Percentiles rank a stretch among this genome's conserved stretches.
These are phyloP conservation scores for Drosophila pruinosa DNA, from an alignment of 1,140 invertebrate species.

Conservation along the genomic window DNA sequence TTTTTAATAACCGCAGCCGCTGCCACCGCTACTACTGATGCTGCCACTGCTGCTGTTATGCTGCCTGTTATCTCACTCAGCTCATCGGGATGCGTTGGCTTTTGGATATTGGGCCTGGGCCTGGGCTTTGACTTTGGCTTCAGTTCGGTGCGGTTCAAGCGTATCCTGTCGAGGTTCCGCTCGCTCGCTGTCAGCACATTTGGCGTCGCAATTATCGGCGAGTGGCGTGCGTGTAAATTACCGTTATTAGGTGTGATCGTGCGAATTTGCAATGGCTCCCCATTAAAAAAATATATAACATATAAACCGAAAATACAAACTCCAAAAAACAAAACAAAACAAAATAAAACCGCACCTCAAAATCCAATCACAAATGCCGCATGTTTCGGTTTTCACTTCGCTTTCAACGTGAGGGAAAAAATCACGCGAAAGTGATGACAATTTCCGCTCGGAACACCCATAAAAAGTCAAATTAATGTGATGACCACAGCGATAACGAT, in stretches of 20 bases:
- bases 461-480: slow-evolving; percentile 82
- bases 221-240: slow-evolving; percentile 80
- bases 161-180: slow-evolving; percentile 51
- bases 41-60: slow-evolving; percentile 3
- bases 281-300: background rate
- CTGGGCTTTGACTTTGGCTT: background rate
- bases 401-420: slow-evolving; percentile 34
- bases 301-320: background rate
- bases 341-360: background rate
- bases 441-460: slow-evolving; percentile 70
- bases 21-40: slow-evolving; percentile 2
- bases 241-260: slow-evolving; percentile 82
- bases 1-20: slow-evolving; percentile 71
- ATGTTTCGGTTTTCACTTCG: slow-evolving; percentile 51
- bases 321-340: background rate
- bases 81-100: slow-evolving; percentile 58
- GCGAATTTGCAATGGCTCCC: slow-evolving; percentile 46
- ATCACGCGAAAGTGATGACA: slow-evolving; percentile 52
- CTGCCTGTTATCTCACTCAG: slow-evolving; percentile 72
- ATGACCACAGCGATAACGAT: slow-evolving; percentile 31
- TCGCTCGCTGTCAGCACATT: slow-evolving; percentile 45
- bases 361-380: background rate
- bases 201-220: slow-evolving; percentile 46
- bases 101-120: slow-evolving; percentile 24
- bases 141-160: background rate